These are phyloP conservation scores for Scortum barcoo DNA, from an alignment of 2,113 vertebrate genomes.

Conservation along the genomic window DNA sequence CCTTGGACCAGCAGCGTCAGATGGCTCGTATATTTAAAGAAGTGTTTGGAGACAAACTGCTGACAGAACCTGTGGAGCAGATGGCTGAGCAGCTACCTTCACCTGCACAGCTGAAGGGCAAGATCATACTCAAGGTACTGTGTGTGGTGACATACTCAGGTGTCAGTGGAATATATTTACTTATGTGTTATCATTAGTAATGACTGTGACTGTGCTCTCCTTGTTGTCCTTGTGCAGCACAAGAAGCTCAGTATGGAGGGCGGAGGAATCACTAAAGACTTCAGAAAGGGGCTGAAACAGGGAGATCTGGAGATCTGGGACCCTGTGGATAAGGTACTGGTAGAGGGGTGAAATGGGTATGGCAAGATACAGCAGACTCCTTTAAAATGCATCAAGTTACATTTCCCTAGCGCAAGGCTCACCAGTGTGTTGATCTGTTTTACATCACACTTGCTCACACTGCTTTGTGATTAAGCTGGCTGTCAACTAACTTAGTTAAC, in stretches of 20 bases:
- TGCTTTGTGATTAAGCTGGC: neutral
- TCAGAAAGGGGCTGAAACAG: slow-evolving; percentile 87
- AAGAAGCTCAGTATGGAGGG: slow-evolving; percentile 94
- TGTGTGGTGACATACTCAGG: neutral
- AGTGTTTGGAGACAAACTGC: slow-evolving; percentile 91
- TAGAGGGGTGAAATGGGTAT: neutral
- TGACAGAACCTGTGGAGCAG: slow-evolving; percentile 89
- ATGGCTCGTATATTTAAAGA: slow-evolving; percentile 95
- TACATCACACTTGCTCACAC: neutral
- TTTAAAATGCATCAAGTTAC: neutral
- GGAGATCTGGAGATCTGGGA: slow-evolving; percentile 98
- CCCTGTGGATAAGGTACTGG: slow-evolving; percentile 92
- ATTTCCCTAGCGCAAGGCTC: neutral
- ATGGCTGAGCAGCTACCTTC: slow-evolving; percentile 95
- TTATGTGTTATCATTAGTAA: neutral
- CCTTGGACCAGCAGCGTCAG: slow-evolving; percentile 93
- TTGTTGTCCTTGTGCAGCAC: slow-evolving; percentile 84
- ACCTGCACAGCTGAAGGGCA: slow-evolving; percentile 93
- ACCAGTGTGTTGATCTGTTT: neutral
- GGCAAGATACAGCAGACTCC: neutral
- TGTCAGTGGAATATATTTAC: neutral
- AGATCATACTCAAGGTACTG: slow-evolving; percentile 94
- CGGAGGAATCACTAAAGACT: slow-evolving; percentile 82
- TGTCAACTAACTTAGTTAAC: neutral
- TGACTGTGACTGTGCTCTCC: neutral